Evolutionary conservation across 2,888 invertebrate genomes (phyloP).

Genomic region (Phorcus lineatus): DNA sequence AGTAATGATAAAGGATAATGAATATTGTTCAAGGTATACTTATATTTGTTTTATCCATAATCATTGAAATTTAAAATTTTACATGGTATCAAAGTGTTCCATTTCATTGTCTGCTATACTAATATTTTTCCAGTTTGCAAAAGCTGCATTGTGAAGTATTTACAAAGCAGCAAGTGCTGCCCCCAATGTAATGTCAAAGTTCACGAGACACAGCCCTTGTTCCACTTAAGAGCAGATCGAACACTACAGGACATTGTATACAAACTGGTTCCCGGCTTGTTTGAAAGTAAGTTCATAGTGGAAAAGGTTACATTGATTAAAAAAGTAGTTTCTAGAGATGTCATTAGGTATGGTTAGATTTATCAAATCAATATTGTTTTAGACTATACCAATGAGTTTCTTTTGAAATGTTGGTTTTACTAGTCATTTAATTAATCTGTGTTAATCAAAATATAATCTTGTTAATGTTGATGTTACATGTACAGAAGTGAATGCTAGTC

Average conservation of each 20-base stretch:
- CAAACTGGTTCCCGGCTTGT: conserved; percentile 73
- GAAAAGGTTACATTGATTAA: too few relatives aligned
- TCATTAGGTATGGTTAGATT: background rate
- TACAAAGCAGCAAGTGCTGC: conserved; percentile 73
- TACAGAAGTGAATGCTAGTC: too few relatives aligned
- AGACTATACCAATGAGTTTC: background rate
- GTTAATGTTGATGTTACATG: too few relatives aligned
- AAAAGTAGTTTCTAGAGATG: background rate
- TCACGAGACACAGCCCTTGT: conserved; percentile 73
- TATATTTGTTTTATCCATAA: too few relatives aligned
- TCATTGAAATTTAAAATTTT: too few relatives aligned
- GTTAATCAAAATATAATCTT: too few relatives aligned
- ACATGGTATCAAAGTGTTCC: too few relatives aligned
- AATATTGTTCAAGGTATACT: too few relatives aligned
- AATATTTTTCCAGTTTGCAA: conserved; percentile 70
- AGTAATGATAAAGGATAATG: too few relatives aligned
- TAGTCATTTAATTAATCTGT: too few relatives aligned
- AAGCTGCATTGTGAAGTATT: conserved; percentile 74
- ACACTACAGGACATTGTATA: conserved; percentile 74
- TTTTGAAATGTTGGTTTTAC: too few relatives aligned
- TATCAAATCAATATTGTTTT: background rate
- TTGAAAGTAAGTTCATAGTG: conserved; percentile 70
- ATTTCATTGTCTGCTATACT: conserved; percentile 20
- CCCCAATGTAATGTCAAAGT: conserved; percentile 73
- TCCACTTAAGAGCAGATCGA: conserved; percentile 71